These are phyloP conservation scores for Halictus rubicundus DNA, from an alignment of 1,140 invertebrate genomes.

Conservation along the genomic window DNA sequence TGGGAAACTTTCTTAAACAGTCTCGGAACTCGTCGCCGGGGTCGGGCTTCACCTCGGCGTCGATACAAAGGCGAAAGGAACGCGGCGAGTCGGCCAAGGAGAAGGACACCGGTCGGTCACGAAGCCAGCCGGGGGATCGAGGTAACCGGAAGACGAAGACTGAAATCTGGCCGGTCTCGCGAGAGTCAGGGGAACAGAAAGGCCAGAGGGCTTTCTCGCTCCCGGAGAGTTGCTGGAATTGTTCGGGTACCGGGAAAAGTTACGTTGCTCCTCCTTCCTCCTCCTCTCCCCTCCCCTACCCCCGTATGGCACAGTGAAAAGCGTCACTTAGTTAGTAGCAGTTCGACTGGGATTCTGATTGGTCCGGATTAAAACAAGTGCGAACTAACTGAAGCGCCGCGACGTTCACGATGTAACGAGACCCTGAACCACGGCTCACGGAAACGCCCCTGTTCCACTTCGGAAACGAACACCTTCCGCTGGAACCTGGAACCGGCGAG, in stretches of 20 bases:
- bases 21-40: constrained; percentile 31
- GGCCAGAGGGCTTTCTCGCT: neutral
- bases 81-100: neutral
- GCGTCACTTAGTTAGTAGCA: constrained; percentile 36
- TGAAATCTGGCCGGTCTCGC: constrained; percentile 31
- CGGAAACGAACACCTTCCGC: neutral
- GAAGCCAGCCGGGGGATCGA: constrained; percentile 14
- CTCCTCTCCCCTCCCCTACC: neutral
- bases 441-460: neutral
- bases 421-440: constrained; percentile 1
- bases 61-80: constrained; percentile 26
- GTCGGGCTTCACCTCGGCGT: constrained; percentile 8
- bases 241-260: constrained; percentile 40
- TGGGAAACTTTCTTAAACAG: constrained; percentile 59
- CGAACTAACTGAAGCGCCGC: constrained; percentile 5
- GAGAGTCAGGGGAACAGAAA: constrained; percentile 18
- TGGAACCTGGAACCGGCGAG: neutral
- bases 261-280: neutral
- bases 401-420: neutral
- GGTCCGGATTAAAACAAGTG: constrained; percentile 36
- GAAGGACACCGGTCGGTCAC: constrained; percentile 28
- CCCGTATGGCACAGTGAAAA: constrained; percentile 14
- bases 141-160: constrained; percentile 49
- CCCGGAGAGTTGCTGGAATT: constrained; percentile 26
- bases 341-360: constrained; percentile 38